Conservation (phyloP, 2,797 vertebrate species). For the Mionectes olivaceus region DNA sequence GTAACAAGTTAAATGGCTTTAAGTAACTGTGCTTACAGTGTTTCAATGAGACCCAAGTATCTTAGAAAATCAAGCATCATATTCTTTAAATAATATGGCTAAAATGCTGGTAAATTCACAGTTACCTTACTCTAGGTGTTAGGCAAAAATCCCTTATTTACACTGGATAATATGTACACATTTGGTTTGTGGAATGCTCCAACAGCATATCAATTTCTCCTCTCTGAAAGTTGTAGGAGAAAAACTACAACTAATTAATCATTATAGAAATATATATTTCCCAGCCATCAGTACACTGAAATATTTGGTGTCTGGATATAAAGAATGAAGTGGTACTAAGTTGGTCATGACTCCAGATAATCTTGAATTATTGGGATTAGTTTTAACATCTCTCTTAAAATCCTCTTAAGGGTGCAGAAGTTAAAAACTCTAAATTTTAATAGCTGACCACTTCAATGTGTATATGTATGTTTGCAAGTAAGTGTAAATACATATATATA, state of each 20-base stretch:
- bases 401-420: background rate
- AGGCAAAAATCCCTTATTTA: slow-evolving; percentile 55
- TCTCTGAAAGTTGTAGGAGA: slow-evolving; percentile 3
- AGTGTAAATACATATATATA: background rate
- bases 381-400: background rate
- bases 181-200: slow-evolving; percentile 64
- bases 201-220: background rate
- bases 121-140: slow-evolving; percentile 19
- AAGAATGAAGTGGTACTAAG: background rate
- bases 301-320: background rate
- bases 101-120: slow-evolving; percentile 65
- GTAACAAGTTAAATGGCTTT: slow-evolving; percentile 61
- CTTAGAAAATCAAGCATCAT: slow-evolving; percentile 42
- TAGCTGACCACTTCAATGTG: background rate
- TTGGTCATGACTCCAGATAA: background rate
- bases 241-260: background rate
- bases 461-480: background rate
- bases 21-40: slow-evolving; percentile 59
- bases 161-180: slow-evolving; percentile 65
- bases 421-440: background rate
- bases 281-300: background rate
- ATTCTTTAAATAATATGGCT: slow-evolving; percentile 68
- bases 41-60: slow-evolving; percentile 21
- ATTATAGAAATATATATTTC: slow-evolving; percentile 31
- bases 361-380: background rate